Conservation (phyloP, 2,113 vertebrate genomes). For the Dicerorhinus sumatrensis region DNA sequence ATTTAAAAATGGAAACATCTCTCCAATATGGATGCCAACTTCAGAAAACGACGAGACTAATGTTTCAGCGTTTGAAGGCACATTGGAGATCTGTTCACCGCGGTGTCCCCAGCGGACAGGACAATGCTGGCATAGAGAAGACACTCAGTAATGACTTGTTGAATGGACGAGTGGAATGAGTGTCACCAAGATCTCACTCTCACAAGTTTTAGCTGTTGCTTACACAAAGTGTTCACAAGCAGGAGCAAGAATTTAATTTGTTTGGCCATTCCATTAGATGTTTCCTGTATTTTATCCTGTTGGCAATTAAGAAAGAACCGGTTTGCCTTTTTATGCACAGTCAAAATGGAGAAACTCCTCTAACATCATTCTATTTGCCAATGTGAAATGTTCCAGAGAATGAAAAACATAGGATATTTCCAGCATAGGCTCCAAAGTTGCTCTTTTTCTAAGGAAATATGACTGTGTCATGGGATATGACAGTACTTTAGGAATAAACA, state of each 20-base stretch:
- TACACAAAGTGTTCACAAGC: not conserved
- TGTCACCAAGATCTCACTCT: not conserved
- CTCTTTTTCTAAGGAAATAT: not conserved
- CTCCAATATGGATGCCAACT: not conserved
- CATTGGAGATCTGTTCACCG: not conserved
- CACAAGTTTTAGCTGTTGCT: not conserved
- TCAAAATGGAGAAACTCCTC: not conserved
- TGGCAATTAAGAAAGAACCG: slow-evolving; percentile 15
- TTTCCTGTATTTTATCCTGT: not conserved
- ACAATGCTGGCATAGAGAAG: not conserved
- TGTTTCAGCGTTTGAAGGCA: not conserved
- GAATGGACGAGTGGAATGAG: not conserved
- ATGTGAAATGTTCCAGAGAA: not conserved
- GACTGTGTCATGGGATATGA: not conserved
- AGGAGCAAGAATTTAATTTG: not conserved
- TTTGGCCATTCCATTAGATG: not conserved
- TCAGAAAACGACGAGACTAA: not conserved
- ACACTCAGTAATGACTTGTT: too few species aligned
- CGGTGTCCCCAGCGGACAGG: not conserved
- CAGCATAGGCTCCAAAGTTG: not conserved
- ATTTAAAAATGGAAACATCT: slow-evolving; percentile 55
- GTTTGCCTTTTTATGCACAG: not conserved
- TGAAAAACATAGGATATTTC: not conserved
- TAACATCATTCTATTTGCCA: not conserved
- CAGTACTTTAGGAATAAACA: not conserved